These are phyloP conservation scores for Pelusios castaneus DNA, from an alignment of 2,113 vertebrate genomes.

Conservation along the genomic window DNA sequence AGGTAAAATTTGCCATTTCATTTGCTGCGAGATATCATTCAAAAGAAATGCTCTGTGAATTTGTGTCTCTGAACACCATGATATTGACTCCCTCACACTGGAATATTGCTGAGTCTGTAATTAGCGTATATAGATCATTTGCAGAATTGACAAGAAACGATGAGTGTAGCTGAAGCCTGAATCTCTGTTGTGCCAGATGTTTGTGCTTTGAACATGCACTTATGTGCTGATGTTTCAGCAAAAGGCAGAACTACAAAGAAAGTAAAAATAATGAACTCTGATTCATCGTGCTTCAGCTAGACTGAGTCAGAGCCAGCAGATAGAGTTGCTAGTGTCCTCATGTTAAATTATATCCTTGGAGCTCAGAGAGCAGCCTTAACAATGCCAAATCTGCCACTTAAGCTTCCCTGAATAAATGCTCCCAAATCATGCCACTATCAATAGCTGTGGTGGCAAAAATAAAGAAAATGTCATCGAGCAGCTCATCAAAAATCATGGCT, in stretches of 20 bases:
- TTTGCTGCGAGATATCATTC: neutral
- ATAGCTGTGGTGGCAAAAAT: neutral
- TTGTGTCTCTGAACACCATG: neutral
- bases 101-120: slow-evolving; percentile 33
- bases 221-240: neutral
- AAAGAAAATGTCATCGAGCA: neutral
- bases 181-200: slow-evolving; percentile 39
- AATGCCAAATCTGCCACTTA: slow-evolving; percentile 3
- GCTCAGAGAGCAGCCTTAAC: neutral
- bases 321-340: neutral
- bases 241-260: slow-evolving; percentile 28
- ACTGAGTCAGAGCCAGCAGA: slow-evolving; percentile 19
- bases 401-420: neutral
- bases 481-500: fast-evolving
- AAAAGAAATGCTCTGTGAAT: neutral
- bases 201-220: slow-evolving; percentile 11
- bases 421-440: neutral
- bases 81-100: fast-evolving
- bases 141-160: slow-evolving; percentile 33
- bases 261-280: slow-evolving; percentile 42
- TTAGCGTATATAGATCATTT: slow-evolving; percentile 1
- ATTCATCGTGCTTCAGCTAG: slow-evolving; percentile 34
- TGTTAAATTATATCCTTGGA: slow-evolving; percentile 19
- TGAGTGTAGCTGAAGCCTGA: neutral
- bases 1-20: neutral